phyloP scores from a whole-genome alignment of 2,797 vertebrate species.

The Nyctibius grandis region DNA sequence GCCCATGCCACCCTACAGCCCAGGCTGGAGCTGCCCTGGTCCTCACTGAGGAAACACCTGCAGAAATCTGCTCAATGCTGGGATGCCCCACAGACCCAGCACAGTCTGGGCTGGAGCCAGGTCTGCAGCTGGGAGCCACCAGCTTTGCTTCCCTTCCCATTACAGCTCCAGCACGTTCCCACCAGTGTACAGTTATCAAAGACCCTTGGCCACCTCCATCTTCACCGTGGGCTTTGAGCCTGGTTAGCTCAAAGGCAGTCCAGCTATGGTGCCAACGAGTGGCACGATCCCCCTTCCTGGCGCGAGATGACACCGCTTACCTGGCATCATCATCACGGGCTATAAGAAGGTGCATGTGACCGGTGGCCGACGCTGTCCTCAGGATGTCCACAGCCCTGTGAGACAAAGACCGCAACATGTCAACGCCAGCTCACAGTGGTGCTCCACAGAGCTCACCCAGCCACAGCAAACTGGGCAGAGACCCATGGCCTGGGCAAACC shows the following conservation, averaged over 20 bases:
- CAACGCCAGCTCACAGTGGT: accelerated
- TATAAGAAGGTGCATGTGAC: constrained; percentile 89
- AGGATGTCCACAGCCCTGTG: constrained; percentile 87
- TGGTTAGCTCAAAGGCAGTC: not conserved
- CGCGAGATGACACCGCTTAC: constrained; percentile 40
- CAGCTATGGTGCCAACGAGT: accelerated
- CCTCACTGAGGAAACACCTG: not conserved
- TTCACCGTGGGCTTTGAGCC: accelerated
- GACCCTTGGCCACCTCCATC: not conserved
- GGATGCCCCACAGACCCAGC: accelerated
- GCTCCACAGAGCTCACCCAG: accelerated
- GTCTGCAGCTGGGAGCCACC: not conserved
- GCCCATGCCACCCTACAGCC: not conserved
- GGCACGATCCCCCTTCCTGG: accelerated
- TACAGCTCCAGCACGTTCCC: not conserved
- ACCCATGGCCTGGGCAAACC: not conserved
- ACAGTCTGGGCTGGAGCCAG: not conserved
- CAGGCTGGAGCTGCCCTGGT: not conserved
- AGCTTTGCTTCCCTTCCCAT: not conserved
- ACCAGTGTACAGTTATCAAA: not conserved
- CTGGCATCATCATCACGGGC: constrained; percentile 88
- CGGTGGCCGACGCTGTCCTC: constrained; percentile 84
- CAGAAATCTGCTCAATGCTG: not conserved
- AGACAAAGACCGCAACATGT: accelerated
- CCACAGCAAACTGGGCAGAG: not conserved